A percentile compares a stretch with the other conserved stretches of the same genome.
phyloP scores from a whole-genome alignment of 1,140 invertebrate genomes.

The Lepidurus packardi region DNA sequence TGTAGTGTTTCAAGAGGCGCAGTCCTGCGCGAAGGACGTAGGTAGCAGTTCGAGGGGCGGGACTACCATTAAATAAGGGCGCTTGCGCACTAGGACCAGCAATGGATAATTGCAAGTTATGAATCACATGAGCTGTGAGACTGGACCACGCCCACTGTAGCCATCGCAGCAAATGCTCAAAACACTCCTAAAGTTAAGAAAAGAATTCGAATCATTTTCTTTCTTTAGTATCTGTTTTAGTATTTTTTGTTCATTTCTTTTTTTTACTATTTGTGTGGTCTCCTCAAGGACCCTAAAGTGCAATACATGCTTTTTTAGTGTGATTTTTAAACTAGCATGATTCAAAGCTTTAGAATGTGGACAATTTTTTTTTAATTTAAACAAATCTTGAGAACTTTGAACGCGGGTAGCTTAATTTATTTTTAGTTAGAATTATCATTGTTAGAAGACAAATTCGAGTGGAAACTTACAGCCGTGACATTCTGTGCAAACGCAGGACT shows the following conservation, averaged over 20 bases:
- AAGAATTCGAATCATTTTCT: constrained; percentile 28
- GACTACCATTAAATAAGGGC: constrained; percentile 23
- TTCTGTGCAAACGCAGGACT: constrained; percentile 68
- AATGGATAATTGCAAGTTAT: constrained; percentile 43
- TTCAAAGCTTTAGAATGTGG: too few relatives aligned
- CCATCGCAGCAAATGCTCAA: constrained; percentile 72
- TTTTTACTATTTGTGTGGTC: neutral
- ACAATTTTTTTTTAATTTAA: too few relatives aligned
- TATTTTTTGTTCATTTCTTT: neutral
- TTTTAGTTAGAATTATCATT: too few relatives aligned
- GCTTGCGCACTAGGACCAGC: constrained; percentile 39
- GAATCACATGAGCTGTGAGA: constrained; percentile 60
- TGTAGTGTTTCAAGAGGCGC: constrained; percentile 67
- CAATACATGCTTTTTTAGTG: constrained; percentile 14
- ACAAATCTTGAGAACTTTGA: too few relatives aligned
- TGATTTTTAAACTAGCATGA: neutral
- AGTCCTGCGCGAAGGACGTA: neutral
- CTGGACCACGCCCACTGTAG: constrained; percentile 76
- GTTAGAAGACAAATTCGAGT: too few relatives aligned
- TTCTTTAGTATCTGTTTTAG: neutral
- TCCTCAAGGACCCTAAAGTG: neutral
- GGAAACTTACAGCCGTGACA: constrained; percentile 57
- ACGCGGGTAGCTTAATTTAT: too few relatives aligned
- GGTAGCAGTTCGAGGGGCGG: neutral
- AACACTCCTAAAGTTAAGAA: constrained; percentile 57